A percentile compares a stretch with the other conserved stretches of the same genome.
phyloP scores from a whole-genome alignment of 1,140 invertebrate species.

The Bombus ignitus region DNA sequence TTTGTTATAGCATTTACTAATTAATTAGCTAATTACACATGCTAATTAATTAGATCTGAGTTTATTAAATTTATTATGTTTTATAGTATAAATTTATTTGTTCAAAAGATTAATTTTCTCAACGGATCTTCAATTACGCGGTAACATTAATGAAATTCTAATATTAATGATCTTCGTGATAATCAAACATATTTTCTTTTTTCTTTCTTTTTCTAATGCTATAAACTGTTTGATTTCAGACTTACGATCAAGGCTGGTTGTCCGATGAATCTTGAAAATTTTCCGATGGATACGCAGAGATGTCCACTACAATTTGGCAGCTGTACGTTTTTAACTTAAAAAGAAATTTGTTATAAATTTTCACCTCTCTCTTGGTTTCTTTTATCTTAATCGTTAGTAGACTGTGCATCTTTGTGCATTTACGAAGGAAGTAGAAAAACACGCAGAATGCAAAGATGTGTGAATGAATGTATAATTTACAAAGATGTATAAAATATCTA shows the following conservation, averaged over 20 bases:
- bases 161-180: background rate
- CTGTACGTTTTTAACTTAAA: slow-evolving; percentile 86
- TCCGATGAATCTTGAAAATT: slow-evolving; percentile 95
- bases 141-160: too few relatives aligned
- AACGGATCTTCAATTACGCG: background rate
- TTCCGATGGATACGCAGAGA: slow-evolving; percentile 95
- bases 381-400: background rate
- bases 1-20: too few relatives aligned
- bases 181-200: background rate
- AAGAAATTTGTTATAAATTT: background rate
- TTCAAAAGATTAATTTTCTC: background rate
- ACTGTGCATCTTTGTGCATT: too few relatives aligned
- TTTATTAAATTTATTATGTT: too few relatives aligned
- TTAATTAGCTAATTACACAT: too few relatives aligned
- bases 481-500: too few relatives aligned
- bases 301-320: slow-evolving; percentile 94
- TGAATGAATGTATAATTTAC: too few relatives aligned
- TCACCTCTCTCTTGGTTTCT: background rate
- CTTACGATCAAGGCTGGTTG: slow-evolving; percentile 96
- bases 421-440: too few relatives aligned
- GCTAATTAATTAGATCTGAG: too few relatives aligned
- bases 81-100: background rate
- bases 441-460: too few relatives aligned
- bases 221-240: slow-evolving; percentile 82
- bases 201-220: background rate